Conservation (phyloP, 1,140 invertebrate genomes). For the Drosophila quadrilineata region DNA sequence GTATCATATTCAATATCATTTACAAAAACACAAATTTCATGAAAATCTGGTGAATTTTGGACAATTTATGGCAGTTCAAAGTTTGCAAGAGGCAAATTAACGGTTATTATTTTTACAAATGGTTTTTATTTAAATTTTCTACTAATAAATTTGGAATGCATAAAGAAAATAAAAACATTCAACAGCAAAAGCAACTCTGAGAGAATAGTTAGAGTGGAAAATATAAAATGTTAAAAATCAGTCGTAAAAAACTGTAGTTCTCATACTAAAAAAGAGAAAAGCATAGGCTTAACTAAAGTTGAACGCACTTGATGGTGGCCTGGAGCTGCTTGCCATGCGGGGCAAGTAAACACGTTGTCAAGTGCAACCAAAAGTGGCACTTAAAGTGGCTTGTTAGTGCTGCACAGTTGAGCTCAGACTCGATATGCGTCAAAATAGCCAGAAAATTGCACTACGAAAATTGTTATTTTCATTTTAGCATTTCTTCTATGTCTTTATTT, state of each 20-base stretch:
- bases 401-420: slow-evolving; percentile 51
- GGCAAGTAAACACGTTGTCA: slow-evolving; percentile 51
- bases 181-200: background rate
- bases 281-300: slow-evolving; percentile 55
- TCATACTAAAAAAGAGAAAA: too few species aligned
- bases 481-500: background rate
- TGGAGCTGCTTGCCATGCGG: slow-evolving; percentile 1
- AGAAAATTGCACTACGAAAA: slow-evolving; percentile 48
- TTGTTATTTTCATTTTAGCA: slow-evolving; percentile 38
- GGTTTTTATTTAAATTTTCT: slow-evolving; percentile 73
- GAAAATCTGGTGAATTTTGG: too few species aligned
- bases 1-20: too few species aligned
- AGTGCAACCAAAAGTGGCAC: slow-evolving; percentile 47
- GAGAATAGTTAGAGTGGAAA: slow-evolving; percentile 8
- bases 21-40: too few species aligned
- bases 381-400: slow-evolving; percentile 59
- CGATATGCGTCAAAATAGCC: slow-evolving; percentile 58
- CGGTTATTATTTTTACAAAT: slow-evolving; percentile 69
- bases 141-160: slow-evolving; percentile 61
- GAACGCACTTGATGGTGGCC: slow-evolving; percentile 17
- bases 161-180: slow-evolving; percentile 31
- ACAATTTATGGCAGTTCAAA: slow-evolving; percentile 1
- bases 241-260: slow-evolving; percentile 10
- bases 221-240: slow-evolving; percentile 26
- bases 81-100: too few species aligned